Base-by-base conservation (phyloP, 2,797 vertebrate genomes). In the Danio albolineatus region DNA sequence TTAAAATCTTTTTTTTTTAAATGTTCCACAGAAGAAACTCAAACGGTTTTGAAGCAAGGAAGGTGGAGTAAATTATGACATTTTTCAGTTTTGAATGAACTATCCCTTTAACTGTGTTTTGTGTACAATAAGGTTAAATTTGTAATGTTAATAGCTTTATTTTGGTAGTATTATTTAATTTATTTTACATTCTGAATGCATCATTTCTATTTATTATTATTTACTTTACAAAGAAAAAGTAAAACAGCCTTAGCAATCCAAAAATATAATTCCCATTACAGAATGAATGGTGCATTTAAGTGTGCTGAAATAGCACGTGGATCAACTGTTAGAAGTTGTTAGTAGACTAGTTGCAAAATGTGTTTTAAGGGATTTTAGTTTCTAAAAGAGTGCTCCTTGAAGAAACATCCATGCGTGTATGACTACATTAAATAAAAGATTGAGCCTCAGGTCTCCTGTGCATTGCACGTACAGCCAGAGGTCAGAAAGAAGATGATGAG, bases 391-490 rank as follows among this genome's bases (percentile, higher is more conserved):
- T 38, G 21, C 6, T n/a, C 10, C 10, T 41, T 76, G 4, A 43
- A 10, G 13, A 61, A 74, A 62, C 56, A 74, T 61, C 66, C 71
- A 83, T 90, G 87, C 78, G 57, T 89, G 84, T 86, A 85, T 86
- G 84, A 84, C 85, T 67, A 81, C 82, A 82, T 90, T 93, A 90
- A 93, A 92, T 92, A 90, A 93, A 93, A 90, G 89, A 92, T 91
- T 92, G 91, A 90, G 88, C 90, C 87, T 86, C 72, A 57, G 70
- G 88, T 90, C 88, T 87, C 89, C 76, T 39, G 84, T 73, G 86
- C 89, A 90, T 89, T 89, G 87, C 90, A 87, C 87, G 80, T 85
- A 87, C 73, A 83, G 60, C 83, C 83, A 86, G 85, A 85, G 84
- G 85, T 69, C 67, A 75, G 71, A 71, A 72, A 48, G 78, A 59